A percentile compares a stretch with the other conserved stretches of the same genome.
Evolutionary conservation across 2,888 invertebrate species (phyloP).

Genomic region (Zygaena filipendulae): DNA sequence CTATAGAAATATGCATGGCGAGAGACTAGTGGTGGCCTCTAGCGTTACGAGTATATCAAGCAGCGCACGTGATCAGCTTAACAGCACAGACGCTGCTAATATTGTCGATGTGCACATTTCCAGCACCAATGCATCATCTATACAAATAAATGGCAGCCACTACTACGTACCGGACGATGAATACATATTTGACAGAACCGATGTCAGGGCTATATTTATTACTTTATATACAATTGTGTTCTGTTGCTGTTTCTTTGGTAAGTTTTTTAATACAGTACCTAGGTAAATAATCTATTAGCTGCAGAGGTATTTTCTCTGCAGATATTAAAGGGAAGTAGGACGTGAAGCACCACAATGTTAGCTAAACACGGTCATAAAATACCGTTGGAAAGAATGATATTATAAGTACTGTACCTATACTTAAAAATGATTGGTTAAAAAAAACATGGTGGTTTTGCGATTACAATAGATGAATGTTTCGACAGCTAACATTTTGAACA

Average conservation of each 20-base stretch:
- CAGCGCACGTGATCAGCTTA: conserved; percentile 24
- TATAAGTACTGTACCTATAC: no score
- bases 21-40: conserved; percentile 30
- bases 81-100: conserved; percentile 26
- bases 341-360: no score
- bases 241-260: conserved; percentile 85
- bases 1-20: conserved; percentile 36
- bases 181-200: conserved; percentile 80
- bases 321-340: no score
- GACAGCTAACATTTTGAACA: no score
- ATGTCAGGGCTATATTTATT: conserved; percentile 79
- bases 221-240: conserved; percentile 81
- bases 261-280: conserved; percentile 39
- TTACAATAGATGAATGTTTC: no score
- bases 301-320: no score
- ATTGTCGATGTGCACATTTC: conserved; percentile 9
- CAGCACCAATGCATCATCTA: conserved; percentile 26
- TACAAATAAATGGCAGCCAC: conserved; percentile 30
- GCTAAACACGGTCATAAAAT: no score
- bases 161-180: conserved; percentile 58
- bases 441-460: no score
- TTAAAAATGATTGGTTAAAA: no score
- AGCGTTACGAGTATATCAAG: conserved; percentile 30
- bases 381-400: no score
- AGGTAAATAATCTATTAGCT: no score